Percentiles rank a stretch among this genome's conserved stretches.
These are phyloP conservation scores for Eutrigla gurnardus DNA, from an alignment of 2,797 vertebrate species.

Conservation along the genomic window DNA sequence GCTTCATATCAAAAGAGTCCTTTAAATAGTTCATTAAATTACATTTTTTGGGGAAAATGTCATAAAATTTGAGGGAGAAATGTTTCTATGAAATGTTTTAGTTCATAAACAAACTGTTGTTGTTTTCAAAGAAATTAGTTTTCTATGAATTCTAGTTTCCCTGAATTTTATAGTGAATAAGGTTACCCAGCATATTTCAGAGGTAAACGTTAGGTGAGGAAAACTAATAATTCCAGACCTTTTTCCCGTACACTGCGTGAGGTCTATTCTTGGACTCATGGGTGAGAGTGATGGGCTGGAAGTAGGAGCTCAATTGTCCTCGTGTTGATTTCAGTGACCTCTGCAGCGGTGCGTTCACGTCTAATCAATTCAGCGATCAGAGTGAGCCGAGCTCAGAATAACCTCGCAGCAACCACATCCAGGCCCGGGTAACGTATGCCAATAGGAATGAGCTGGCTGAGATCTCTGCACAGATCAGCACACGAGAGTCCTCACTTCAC, in stretches of 20 bases:
- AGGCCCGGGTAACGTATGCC: slow-evolving; percentile 6
- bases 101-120: neutral
- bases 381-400: slow-evolving; percentile 51
- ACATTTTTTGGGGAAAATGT: neutral
- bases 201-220: neutral
- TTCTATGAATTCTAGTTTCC: too few species aligned
- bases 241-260: neutral
- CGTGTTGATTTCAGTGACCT: slow-evolving; percentile 60
- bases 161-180: neutral
- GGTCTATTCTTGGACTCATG: slow-evolving; percentile 12
- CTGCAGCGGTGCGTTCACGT: slow-evolving; percentile 50
- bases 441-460: slow-evolving; percentile 33
- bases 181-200: neutral
- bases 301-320: slow-evolving; percentile 48
- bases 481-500: neutral
- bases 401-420: slow-evolving; percentile 37
- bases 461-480: neutral
- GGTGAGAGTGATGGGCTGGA: slow-evolving; percentile 27
- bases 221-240: neutral
- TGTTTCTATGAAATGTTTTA: neutral
- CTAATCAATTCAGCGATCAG: slow-evolving; percentile 64
- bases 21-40: too few species aligned
- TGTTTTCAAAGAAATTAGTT: neutral
- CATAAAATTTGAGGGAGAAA: neutral
- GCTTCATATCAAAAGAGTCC: neutral